Conservation (phyloP, 1,140 invertebrate species). For the Drosophila elegans region DNA sequence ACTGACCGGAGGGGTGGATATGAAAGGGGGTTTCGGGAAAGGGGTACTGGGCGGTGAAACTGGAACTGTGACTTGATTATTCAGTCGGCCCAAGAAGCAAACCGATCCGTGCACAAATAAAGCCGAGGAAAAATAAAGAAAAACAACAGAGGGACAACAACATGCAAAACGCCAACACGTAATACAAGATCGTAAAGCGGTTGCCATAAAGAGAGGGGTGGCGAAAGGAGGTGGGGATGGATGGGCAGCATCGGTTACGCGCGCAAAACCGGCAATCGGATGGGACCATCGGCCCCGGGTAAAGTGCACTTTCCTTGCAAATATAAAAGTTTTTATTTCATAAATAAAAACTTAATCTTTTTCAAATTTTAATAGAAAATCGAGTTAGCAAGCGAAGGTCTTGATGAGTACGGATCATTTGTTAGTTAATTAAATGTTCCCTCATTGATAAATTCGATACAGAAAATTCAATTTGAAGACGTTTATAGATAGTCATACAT, state of each 20-base stretch:
- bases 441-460: too few relatives aligned
- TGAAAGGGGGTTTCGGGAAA: not conserved
- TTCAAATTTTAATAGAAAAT: too few relatives aligned
- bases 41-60: conserved; percentile 14
- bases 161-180: conserved; percentile 72
- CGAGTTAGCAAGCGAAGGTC: too few relatives aligned
- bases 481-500: too few relatives aligned
- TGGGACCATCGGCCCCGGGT: not conserved
- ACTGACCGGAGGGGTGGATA: conserved; percentile 21
- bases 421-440: too few relatives aligned
- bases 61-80: conserved; percentile 73
- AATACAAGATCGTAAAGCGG: conserved; percentile 64
- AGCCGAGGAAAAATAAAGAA: conserved; percentile 56
- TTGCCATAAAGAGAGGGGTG: not conserved
- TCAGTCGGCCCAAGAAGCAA: conserved; percentile 56
- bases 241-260: conserved; percentile 59
- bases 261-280: conserved; percentile 56
- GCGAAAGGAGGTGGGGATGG: not conserved
- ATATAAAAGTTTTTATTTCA: not conserved
- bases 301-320: not conserved
- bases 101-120: conserved; percentile 68
- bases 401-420: too few relatives aligned
- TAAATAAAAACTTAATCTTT: too few relatives aligned
- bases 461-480: too few relatives aligned
- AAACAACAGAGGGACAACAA: conserved; percentile 9